Evolutionary conservation across 2,113 vertebrate species (phyloP).

Genomic region (Elachura formosa): DNA sequence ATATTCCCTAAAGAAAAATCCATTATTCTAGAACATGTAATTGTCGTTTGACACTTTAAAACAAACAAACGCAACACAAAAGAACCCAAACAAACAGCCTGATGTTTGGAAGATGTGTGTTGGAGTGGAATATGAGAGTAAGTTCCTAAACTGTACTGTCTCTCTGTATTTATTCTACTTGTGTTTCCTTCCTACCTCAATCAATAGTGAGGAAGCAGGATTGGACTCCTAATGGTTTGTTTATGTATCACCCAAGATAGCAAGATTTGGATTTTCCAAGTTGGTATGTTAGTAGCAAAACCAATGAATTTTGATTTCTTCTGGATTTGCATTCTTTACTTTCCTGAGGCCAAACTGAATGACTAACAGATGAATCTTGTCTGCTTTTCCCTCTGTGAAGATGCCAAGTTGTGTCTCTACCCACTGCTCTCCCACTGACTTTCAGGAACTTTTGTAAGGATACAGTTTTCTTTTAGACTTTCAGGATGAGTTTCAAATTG

Average conservation of each 20-base stretch:
- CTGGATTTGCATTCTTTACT: conserved; percentile 5
- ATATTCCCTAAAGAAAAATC: not conserved
- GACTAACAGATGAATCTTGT: conserved; percentile 33
- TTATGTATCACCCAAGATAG: not conserved
- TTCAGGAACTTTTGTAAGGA: conserved; percentile 47
- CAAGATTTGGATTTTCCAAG: not conserved
- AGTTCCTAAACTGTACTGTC: not conserved
- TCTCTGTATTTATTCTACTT: not conserved
- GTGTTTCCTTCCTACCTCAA: not conserved
- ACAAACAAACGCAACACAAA: not conserved
- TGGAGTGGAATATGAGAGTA: not conserved
- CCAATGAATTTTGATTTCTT: conserved; percentile 6
- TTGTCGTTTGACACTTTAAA: not conserved
- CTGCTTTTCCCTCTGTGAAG: not conserved
- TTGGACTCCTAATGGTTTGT: not conserved
- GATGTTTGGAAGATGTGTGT: not conserved
- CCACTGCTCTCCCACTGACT: not conserved
- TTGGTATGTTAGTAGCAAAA: not conserved
- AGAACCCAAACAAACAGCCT: not conserved
- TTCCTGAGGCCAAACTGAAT: conserved; percentile 23
- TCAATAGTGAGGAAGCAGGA: not conserved
- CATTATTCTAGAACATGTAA: not conserved
- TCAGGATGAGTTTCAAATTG: not conserved
- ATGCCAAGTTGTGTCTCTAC: conserved; percentile 7
- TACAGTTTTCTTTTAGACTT: not conserved